Percentiles rank a stretch among this genome's conserved stretches.
Conservation (phyloP, 2,888 invertebrate genomes). For the Merodon equestris region DNA sequence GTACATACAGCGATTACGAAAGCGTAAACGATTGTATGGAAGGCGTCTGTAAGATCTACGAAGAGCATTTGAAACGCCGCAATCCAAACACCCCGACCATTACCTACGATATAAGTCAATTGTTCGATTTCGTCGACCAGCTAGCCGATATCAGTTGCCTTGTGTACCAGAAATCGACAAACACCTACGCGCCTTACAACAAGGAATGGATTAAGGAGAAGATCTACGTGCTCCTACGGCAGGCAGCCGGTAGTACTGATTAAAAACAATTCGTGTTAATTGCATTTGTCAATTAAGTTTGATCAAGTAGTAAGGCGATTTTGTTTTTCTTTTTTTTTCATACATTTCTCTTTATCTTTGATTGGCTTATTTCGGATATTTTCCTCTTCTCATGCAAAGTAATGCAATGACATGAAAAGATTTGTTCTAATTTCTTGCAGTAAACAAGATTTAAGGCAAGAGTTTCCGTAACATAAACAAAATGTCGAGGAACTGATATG, state of each 20-base stretch:
- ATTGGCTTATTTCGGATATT: conserved; percentile 1
- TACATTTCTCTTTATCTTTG: no score
- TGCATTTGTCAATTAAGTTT: conserved; percentile 35
- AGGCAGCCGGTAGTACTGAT: conserved; percentile 85
- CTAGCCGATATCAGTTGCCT: conserved; percentile 96
- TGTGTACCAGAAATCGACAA: conserved; percentile 96
- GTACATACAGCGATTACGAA: conserved; percentile 99
- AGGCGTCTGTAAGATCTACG: conserved; percentile 99
- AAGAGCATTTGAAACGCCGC: conserved; percentile 96
- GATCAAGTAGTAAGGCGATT: conserved; percentile 30
- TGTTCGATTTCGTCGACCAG: conserved; percentile 99
- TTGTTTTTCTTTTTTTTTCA: conserved; percentile 3
- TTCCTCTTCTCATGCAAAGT: conserved; percentile 7
- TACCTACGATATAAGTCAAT: conserved; percentile 98
- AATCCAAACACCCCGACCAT: conserved; percentile 98
- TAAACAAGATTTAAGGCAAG: conserved; percentile 26
- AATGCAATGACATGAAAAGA: background rate
- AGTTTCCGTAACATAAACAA: background rate
- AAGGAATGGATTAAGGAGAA: conserved; percentile 99
- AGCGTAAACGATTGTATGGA: conserved; percentile 99
- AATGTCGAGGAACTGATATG: background rate
- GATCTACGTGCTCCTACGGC: conserved; percentile 95
- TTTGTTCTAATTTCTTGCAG: conserved; percentile 37
- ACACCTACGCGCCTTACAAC: conserved; percentile 98
- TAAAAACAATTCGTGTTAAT: conserved; percentile 24